Evolutionary conservation across 2,888 invertebrate species (phyloP), one percentile per base, ranked within the genome.

Genomic region (Pegoplata infirma): DNA sequence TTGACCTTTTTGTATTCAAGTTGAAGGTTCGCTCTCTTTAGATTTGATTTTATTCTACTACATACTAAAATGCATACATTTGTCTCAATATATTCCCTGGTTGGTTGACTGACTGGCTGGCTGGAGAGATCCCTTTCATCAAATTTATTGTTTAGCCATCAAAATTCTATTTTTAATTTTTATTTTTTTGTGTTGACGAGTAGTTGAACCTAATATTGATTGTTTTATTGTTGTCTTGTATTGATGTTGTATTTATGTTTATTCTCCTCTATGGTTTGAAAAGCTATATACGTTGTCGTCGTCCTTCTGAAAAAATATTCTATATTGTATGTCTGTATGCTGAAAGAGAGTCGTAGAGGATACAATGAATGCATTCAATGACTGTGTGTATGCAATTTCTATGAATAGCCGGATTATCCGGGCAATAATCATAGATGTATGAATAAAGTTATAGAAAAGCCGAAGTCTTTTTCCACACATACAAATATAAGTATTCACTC

Each of bases 321-420:
- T 74, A 25, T n/a, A 76, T 76, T 76, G 64, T 64, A 19, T 40
- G 63, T 56, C 17, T 25, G 47, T 12, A 17, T 40, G 40, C 21
- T 3, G n/a, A n/a, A n/a, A n/a, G n/a, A n/a, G n/a, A 36, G 32
- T 25, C 36, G 32, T 19, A 53, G 32, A 51, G 23, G 40, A 44
- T 51, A 47, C 25, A 44, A 61, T 74, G 21, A 17, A 23, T 74
- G 59, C 59, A 75, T 23, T 75, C 7, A 19, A 28, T 32, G 55
- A 12, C 5, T 63, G 61, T 19, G 19, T 73, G 51, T 51, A 73
- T 72, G 66, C 61, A 78, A 44, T 75, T 75, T 58, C 75, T 51
- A 67, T 78, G 76, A 85, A 85, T 82, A 85, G 84, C 85, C 84
- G 86, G 85, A 85, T 86, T 86, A 85, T 86, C 86, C 85, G 82